Conservation (phyloP, 2,113 vertebrate genomes). For the Penelope pileata region DNA sequence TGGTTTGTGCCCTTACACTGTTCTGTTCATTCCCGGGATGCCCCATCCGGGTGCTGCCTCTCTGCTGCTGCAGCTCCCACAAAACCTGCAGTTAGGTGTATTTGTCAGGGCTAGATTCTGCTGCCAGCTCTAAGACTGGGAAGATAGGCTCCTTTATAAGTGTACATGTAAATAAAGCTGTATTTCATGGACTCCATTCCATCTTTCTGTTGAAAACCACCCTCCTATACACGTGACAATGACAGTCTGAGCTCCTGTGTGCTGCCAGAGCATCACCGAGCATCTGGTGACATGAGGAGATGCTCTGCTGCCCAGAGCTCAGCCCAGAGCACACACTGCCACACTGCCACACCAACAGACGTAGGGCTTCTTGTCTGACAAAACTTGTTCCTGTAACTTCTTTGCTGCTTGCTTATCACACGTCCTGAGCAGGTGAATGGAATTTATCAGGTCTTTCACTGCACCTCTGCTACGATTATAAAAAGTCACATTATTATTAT, state of each 20-base stretch:
- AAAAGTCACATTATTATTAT: background rate
- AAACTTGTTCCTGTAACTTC: background rate
- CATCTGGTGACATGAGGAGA: background rate
- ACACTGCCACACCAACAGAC: rapidly evolving
- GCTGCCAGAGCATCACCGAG: rapidly evolving
- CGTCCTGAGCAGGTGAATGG: background rate
- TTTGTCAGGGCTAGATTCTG: background rate
- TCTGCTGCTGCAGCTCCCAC: background rate
- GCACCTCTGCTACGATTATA: background rate
- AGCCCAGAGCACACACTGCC: rapidly evolving
- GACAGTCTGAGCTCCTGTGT: rapidly evolving
- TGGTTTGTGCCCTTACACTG: background rate
- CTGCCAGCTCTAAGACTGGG: background rate
- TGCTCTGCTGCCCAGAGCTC: background rate
- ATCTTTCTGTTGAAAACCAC: background rate
- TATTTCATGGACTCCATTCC: background rate
- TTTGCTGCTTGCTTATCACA: background rate
- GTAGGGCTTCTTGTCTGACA: background rate
- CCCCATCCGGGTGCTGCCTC: background rate
- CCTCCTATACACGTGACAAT: background rate
- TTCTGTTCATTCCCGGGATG: background rate
- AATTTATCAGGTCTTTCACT: background rate
- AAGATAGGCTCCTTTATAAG: background rate
- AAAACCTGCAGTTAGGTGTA: background rate
- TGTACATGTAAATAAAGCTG: background rate